Conservation (phyloP, 2,888 invertebrate species). For the Tetheella fluctuosa region DNA sequence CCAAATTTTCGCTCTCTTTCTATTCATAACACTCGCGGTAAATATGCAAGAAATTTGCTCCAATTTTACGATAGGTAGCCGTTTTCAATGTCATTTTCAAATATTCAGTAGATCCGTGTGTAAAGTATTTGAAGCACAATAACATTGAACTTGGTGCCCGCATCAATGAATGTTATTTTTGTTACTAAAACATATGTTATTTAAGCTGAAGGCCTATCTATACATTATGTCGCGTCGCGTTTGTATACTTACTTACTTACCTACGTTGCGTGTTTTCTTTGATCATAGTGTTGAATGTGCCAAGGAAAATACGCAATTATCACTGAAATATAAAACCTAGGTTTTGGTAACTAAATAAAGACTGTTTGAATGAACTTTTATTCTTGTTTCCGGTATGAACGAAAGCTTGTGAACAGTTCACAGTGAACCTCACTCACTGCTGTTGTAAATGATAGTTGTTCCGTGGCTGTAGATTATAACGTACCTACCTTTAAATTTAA, state of each 20-base stretch:
- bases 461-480: too few species aligned
- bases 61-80: constrained; percentile 36
- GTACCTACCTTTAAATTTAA: too few species aligned
- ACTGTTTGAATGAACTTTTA: background rate
- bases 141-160: constrained; percentile 61
- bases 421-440: background rate
- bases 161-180: constrained; percentile 51
- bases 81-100: constrained; percentile 49
- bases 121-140: constrained; percentile 54
- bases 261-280: constrained; percentile 1
- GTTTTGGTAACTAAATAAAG: background rate
- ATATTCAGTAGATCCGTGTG: constrained; percentile 40
- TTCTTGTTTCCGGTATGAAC: background rate
- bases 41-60: constrained; percentile 39
- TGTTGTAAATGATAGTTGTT: too few species aligned
- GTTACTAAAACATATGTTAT: constrained; percentile 27
- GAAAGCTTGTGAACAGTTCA: background rate
- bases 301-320: constrained; percentile 1
- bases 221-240: background rate
- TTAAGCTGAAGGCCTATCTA: background rate
- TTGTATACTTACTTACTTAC: background rate
- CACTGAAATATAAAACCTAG: background rate
- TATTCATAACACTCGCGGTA: constrained; percentile 35
- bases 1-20: constrained; percentile 51
- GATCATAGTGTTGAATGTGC: background rate